phyloP scores from a whole-genome alignment of 2,888 invertebrate genomes.

The Ophion obscuratus region DNA sequence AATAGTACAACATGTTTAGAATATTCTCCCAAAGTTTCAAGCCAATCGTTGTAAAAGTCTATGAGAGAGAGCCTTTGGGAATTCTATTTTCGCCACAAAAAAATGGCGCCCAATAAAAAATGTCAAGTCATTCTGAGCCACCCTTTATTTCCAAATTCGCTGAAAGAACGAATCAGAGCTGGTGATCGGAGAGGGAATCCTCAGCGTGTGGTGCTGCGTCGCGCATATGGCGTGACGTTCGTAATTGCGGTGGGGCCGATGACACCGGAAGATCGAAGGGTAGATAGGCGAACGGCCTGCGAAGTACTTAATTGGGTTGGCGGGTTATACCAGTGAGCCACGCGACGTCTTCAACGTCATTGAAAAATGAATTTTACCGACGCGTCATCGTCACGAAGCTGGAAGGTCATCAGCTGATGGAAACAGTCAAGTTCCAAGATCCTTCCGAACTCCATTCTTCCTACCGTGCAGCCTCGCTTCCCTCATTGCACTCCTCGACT shows the following conservation, averaged over 20 bases:
- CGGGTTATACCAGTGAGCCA: not conserved
- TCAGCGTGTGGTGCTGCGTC: not conserved
- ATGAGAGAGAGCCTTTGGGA: too few relatives aligned
- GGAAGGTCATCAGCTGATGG: not conserved
- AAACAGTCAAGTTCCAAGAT: not conserved
- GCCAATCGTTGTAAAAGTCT: too few relatives aligned
- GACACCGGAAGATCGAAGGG: not conserved
- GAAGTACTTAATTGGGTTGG: not conserved
- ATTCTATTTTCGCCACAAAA: too few relatives aligned
- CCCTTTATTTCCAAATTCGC: not conserved
- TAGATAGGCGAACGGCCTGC: not conserved
- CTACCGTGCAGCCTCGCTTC: not conserved
- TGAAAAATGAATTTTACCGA: not conserved
- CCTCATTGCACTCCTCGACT: not conserved
- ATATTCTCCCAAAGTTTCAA: too few relatives aligned
- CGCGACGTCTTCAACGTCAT: not conserved
- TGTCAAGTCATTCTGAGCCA: too few relatives aligned
- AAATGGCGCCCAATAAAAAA: too few relatives aligned
- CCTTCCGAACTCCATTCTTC: too few relatives aligned
- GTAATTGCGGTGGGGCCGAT: not conserved
- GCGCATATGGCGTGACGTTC: not conserved
- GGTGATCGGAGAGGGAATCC: not conserved
- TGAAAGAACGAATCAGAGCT: not conserved
- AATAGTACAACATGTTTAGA: too few relatives aligned
- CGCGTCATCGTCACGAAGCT: not conserved